Base-by-base conservation (phyloP, 2,113 vertebrate species). In the Hippopotamus amphibius region DNA sequence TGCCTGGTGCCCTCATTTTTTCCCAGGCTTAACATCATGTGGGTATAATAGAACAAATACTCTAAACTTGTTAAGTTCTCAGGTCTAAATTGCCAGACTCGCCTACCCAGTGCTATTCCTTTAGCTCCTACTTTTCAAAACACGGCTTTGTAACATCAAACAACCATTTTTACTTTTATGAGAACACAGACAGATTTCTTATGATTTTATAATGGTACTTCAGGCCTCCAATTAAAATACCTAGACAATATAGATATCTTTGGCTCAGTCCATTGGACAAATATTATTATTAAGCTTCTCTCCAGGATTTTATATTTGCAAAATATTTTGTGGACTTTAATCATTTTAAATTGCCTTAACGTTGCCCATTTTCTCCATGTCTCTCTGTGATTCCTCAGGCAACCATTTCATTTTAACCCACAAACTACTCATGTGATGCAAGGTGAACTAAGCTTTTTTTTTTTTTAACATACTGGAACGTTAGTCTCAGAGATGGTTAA, bases 241-340 rank as follows among this genome's bases (percentile, higher is more conserved):
- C 92, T 93, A 98, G 97, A 97, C 97, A 98, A 96, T 96, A 97
- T 95, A 88, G 96, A 95, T 96, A 95, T 96, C 92, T 95, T 97
- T 97, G 97, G 97, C 97, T 76, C 43, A 16, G 61, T 88, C 81
- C 76, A 50, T 50, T 97, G 94, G 74, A 95, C 96, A 97, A 98
- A 97, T 97, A 96, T 97, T 98, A 97, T 97, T 92, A 93, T 87
- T 97, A 97, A 93, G 71, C 50, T 83, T 96, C 95, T 94, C 95
- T 97, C 95, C 97, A 97, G 96, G 92, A 95, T 81, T 97, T 96
- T 95, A 81, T 97, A 96, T 97, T 97, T 97, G 93, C 57, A 87
- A 92, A 97, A 93, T 96, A 97, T 94, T 88, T 76, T 85, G 90
- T 72, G 84, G 95, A 87, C 95, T 97, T 97, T 97, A 92, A 97